A percentile compares a stretch with the other conserved stretches of the same genome.
phyloP scores from a whole-genome alignment of 2,113 vertebrate species.

The Embiotoca jacksoni region DNA sequence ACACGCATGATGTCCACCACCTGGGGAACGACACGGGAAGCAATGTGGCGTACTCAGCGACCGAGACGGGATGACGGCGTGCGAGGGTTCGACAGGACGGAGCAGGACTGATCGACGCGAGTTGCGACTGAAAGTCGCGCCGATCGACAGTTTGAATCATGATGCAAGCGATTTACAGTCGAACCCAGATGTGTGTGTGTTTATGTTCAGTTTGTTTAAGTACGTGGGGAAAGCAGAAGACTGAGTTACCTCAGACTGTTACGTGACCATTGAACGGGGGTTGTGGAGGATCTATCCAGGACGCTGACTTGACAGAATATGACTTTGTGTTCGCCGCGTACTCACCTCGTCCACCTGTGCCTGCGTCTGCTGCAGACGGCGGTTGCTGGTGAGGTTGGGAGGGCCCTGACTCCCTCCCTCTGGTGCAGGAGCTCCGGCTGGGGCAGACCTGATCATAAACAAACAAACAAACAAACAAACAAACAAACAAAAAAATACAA shows the following conservation, averaged over 20 bases:
- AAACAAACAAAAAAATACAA: background rate
- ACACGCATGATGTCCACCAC: slow-evolving; percentile 99
- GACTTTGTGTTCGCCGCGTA: background rate
- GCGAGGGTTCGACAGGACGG: background rate
- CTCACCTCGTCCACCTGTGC: slow-evolving; percentile 93
- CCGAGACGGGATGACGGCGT: slow-evolving; percentile 2
- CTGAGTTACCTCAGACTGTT: too few species aligned
- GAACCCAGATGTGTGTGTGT: background rate
- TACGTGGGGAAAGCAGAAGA: background rate
- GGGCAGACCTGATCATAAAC: slow-evolving; percentile 86
- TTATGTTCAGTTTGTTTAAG: background rate
- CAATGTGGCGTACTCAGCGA: background rate
- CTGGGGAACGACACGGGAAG: slow-evolving; percentile 59
- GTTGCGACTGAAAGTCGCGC: background rate
- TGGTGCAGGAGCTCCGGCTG: slow-evolving; percentile 83
- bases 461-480: background rate
- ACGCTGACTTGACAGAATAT: too few species aligned
- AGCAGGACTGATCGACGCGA: background rate
- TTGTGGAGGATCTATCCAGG: too few species aligned
- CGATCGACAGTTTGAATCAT: too few species aligned
- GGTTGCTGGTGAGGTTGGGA: slow-evolving; percentile 90
- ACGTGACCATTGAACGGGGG: too few species aligned
- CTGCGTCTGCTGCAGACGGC: slow-evolving; percentile 93
- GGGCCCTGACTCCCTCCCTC: slow-evolving; percentile 83
- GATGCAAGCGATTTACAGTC: too few species aligned